These are phyloP conservation scores for Lasioglossum oenotherae DNA, from an alignment of 2,888 invertebrate genomes.

Conservation along the genomic window DNA sequence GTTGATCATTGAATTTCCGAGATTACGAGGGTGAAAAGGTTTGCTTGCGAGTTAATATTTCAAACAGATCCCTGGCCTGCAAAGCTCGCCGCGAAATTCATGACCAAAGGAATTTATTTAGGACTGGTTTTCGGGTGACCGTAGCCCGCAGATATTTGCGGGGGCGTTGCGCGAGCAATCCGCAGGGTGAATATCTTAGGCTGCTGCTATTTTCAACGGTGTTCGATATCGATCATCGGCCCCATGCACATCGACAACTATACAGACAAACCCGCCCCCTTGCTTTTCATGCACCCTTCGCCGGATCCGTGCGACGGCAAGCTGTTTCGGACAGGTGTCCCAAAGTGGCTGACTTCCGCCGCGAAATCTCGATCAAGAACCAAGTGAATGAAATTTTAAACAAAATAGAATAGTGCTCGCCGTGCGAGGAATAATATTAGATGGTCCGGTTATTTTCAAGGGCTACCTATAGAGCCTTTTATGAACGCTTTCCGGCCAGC, in stretches of 20 bases:
- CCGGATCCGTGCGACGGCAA: conserved; percentile 28
- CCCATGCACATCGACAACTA: conserved; percentile 15
- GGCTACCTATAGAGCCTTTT: no score
- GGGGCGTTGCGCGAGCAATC: conserved; percentile 40
- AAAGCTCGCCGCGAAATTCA: conserved; percentile 17
- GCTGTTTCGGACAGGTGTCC: conserved; percentile 50
- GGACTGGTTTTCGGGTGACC: conserved; percentile 37
- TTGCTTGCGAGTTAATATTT: neutral
- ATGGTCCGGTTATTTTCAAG: neutral
- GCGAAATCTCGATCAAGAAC: neutral
- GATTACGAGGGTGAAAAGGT: neutral
- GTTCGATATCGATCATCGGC: conserved; percentile 62
- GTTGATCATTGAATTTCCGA: neutral
- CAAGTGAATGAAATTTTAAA: neutral
- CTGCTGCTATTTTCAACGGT: conserved; percentile 58
- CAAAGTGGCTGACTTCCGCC: neutral
- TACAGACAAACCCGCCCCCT: conserved; percentile 21
- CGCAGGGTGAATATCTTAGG: conserved; percentile 50
- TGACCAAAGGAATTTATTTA: conserved; percentile 47
- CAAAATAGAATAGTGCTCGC: neutral
- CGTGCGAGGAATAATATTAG: neutral
- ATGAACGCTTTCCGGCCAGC: no score
- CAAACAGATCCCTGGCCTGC: neutral
- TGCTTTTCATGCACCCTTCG: conserved; percentile 64
- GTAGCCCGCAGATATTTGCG: conserved; percentile 44